phyloP scores from a whole-genome alignment of 2,113 vertebrate species.

The Aptenodytes forsteri region DNA sequence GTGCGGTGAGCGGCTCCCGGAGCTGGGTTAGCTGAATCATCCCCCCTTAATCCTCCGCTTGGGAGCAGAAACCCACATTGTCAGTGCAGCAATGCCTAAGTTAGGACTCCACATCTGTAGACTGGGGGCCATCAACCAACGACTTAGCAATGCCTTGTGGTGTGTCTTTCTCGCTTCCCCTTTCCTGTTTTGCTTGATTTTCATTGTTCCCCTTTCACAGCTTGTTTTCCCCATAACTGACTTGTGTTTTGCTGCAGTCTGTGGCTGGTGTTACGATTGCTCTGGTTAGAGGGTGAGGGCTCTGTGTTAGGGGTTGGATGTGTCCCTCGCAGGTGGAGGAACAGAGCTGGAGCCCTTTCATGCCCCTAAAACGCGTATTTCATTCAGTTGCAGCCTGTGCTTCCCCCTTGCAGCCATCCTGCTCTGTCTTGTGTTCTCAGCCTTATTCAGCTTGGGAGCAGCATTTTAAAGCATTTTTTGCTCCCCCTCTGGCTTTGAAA shows the following conservation, averaged over 20 bases:
- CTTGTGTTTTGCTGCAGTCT: neutral
- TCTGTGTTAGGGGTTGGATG: fast-evolving
- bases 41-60: fast-evolving
- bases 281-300: neutral
- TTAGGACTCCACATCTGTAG: neutral
- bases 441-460: neutral
- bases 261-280: fast-evolving
- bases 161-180: neutral
- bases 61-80: neutral
- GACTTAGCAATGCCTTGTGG: fast-evolving
- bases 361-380: fast-evolving
- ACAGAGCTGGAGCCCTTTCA: fast-evolving
- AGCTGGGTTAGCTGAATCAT: neutral
- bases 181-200: neutral
- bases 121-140: fast-evolving
- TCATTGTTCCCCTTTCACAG: neutral
- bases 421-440: neutral
- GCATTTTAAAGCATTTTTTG: neutral
- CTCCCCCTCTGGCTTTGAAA: neutral
- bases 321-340: neutral
- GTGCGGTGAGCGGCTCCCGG: neutral
- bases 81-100: fast-evolving
- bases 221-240: neutral
- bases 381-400: fast-evolving
- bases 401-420: neutral